A percentile compares a stretch with the other conserved stretches of the same genome.
Evolutionary conservation across 92 coral and sea anemone species (phyloP).

Genomic region (Bergia sp.): DNA sequence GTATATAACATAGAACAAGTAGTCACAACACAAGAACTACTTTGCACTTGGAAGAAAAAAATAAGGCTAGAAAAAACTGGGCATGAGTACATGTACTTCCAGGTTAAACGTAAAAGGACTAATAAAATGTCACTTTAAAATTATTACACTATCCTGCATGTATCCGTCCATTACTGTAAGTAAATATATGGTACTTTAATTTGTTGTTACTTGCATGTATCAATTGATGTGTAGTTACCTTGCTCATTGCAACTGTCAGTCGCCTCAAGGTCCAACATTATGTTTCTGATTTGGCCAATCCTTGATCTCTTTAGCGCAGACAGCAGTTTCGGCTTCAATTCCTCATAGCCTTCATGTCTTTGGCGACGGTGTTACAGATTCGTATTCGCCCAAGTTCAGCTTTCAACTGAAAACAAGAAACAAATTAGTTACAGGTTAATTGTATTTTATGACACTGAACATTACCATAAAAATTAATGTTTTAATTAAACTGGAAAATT

Average conservation of each 20-base stretch:
- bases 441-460: too few species aligned
- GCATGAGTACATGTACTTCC: too few species aligned
- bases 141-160: neutral
- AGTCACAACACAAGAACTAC: too few species aligned
- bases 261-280: slow-evolving; percentile 8
- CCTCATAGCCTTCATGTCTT: slow-evolving; percentile 20
- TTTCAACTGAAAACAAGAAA: slow-evolving; percentile 16
- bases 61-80: too few species aligned
- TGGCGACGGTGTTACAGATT: neutral
- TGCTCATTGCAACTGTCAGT: slow-evolving; percentile 14
- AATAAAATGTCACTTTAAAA: too few species aligned
- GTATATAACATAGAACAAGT: too few species aligned
- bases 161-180: neutral
- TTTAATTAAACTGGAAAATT: too few species aligned
- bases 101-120: too few species aligned
- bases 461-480: too few species aligned
- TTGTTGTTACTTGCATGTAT: too few species aligned
- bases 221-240: slow-evolving; percentile 2
- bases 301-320: slow-evolving; percentile 11
- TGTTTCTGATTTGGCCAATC: neutral
- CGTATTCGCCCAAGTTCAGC: slow-evolving; percentile 23
- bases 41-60: too few species aligned
- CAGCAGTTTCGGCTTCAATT: slow-evolving; percentile 1
- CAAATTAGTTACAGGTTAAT: neutral
- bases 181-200: too few species aligned